A percentile compares a stretch with the other conserved stretches of the same genome.
These are phyloP conservation scores for Drosophila mulleri DNA, from an alignment of 2,888 invertebrate genomes.

Conservation along the genomic window DNA sequence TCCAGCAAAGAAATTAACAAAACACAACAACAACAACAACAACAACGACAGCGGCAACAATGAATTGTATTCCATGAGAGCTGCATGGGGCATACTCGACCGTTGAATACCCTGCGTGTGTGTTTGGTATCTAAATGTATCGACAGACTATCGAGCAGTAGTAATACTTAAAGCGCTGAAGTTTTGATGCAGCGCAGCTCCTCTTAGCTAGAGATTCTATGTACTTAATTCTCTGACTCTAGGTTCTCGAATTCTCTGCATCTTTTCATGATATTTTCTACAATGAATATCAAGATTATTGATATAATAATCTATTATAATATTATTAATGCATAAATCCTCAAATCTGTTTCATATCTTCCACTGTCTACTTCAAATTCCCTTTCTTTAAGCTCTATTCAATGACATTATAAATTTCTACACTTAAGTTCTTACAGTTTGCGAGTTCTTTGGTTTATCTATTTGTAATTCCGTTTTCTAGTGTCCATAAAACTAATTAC, in stretches of 20 bases:
- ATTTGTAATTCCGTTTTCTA: neutral
- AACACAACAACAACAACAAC: slow-evolving; percentile 12
- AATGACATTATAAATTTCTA: neutral
- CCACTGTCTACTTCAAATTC: neutral
- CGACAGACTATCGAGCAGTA: too few relatives aligned
- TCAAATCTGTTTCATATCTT: neutral
- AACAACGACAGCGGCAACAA: slow-evolving; percentile 23
- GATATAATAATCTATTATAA: too few relatives aligned
- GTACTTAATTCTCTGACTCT: too few relatives aligned
- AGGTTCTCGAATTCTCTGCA: too few relatives aligned
- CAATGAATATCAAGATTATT: too few relatives aligned
- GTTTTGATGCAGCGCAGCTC: too few relatives aligned
- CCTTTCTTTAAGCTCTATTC: neutral
- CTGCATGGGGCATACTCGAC: neutral
- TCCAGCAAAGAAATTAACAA: slow-evolving; percentile 49
- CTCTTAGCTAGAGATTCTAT: too few relatives aligned
- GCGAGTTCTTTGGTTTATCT: neutral
- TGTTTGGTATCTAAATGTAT: neutral
- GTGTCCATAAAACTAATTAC: too few relatives aligned
- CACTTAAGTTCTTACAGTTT: neutral
- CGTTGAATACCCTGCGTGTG: slow-evolving; percentile 1
- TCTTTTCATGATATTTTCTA: too few relatives aligned
- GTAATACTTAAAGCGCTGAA: too few relatives aligned
- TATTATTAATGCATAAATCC: too few relatives aligned
- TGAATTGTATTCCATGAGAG: slow-evolving; percentile 8